Evolutionary conservation across 2,888 invertebrate species (phyloP), one percentile per base, ranked within the genome.

Genomic region (Drosophila limbata): DNA sequence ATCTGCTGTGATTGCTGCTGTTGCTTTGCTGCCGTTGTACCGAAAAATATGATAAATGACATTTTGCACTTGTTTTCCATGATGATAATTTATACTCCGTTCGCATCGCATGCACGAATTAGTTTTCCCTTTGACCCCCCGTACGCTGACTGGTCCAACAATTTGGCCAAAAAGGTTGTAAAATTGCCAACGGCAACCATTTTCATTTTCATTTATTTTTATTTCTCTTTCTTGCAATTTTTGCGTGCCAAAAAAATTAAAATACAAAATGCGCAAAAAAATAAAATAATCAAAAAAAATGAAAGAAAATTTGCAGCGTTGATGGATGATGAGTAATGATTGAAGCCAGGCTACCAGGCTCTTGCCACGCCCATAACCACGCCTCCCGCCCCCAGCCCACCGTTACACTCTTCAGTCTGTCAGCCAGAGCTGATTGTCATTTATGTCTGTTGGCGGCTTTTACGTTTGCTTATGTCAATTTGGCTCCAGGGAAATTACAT

Each of bases 301-400:
- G 28, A 28, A 53, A 61, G 59, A 56, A 77, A 73, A 70, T 76
- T 87, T 68, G 84, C 87, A 80, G 86, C 74, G 88, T 89, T 86
- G 85, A 86, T 86, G 85, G 85, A 86, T 86, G 85, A 86, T 89
- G 89, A 89, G 85, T 86, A 87, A 86, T 86, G 85, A 89, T 86
- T 86, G 87, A 84, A 84, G 83, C 80, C 78, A 81, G 77, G 71
- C 71, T 69, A 76, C 69, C 82, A 77, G 11, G 15, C 67, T 51
- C 69, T 53, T 74, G 73, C 60, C 62, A 73, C 59, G 56, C 69
- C 62, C 57, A 47, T 19, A 10, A 5, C n/a, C 13, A 25, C 13
- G 19, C 8, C 11, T 21, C 11, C 19, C n/a, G 35, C 35, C 35
- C 35, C 11, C 19, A 6, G 35, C 35, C 35, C 35, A n/a, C 44